phyloP scores from a whole-genome alignment of 1,140 invertebrate species.

The Diorhabda carinulata region DNA sequence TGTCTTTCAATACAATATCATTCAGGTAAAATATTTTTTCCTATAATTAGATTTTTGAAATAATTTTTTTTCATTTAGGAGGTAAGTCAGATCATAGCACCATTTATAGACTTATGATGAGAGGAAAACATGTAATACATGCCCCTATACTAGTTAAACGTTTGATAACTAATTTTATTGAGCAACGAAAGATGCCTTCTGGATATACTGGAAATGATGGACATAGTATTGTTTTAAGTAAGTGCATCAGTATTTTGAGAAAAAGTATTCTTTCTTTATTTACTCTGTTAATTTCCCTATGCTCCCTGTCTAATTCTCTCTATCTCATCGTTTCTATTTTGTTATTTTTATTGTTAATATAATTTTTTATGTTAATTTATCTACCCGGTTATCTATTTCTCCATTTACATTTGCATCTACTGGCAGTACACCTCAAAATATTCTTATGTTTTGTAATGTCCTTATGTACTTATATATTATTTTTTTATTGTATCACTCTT shows the following conservation, averaged over 20 bases:
- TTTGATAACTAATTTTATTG: conserved; percentile 72
- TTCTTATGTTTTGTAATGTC: no score
- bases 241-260: not conserved
- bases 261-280: no score
- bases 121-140: conserved; percentile 66
- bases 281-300: no score
- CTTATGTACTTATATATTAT: no score
- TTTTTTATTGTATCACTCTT: no score
- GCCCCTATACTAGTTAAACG: conserved; percentile 72
- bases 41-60: not conserved
- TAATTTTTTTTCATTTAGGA: conserved; percentile 58
- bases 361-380: no score
- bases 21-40: conserved; percentile 50
- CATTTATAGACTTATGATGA: conserved; percentile 67
- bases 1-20: conserved; percentile 88
- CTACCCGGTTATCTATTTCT: no score
- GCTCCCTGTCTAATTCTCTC: no score
- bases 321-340: no score
- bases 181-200: conserved; percentile 71
- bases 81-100: conserved; percentile 56
- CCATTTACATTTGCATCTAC: no score
- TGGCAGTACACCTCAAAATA: no score
- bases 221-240: conserved; percentile 77
- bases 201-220: conserved; percentile 59
- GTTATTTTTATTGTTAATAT: no score